phyloP scores from a whole-genome alignment of 2,797 vertebrate genomes.

The Sciurus vulgaris region DNA sequence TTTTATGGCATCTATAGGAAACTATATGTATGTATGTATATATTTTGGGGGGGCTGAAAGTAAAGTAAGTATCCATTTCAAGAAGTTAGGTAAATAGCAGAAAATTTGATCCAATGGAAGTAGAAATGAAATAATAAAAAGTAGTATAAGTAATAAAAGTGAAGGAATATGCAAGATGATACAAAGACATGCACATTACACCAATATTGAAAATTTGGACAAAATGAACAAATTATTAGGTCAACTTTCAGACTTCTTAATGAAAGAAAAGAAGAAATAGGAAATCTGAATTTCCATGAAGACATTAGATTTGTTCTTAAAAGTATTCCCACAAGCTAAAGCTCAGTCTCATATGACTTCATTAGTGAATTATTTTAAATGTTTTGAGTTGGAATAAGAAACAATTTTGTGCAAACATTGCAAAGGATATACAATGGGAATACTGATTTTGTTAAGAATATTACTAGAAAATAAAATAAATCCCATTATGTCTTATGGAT shows the following conservation, averaged over 20 bases:
- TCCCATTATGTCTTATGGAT: not conserved
- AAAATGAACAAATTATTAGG: not conserved
- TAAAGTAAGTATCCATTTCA: not conserved
- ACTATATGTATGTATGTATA: not conserved
- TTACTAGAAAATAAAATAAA: not conserved
- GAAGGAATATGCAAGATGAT: not conserved
- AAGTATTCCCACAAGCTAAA: slow-evolving; percentile 27
- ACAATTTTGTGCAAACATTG: not conserved
- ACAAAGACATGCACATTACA: not conserved
- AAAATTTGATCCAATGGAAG: not conserved
- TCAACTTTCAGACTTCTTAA: not conserved
- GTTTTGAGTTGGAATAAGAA: not conserved
- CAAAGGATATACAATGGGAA: not conserved
- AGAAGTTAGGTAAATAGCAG: not conserved
- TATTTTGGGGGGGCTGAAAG: not conserved
- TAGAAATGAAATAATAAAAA: not conserved
- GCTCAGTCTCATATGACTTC: not conserved
- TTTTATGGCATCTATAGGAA: not conserved
- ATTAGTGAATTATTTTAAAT: slow-evolving; percentile 35
- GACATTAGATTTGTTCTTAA: not conserved
- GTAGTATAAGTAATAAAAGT: not conserved
- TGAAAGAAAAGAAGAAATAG: not conserved
- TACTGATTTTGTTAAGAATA: not conserved
- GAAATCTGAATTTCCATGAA: not conserved
- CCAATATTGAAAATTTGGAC: not conserved